Percentiles rank a stretch among this genome's conserved stretches.
phyloP scores from a whole-genome alignment of 2,888 invertebrate genomes.

The Temnothorax unifasciatus region DNA sequence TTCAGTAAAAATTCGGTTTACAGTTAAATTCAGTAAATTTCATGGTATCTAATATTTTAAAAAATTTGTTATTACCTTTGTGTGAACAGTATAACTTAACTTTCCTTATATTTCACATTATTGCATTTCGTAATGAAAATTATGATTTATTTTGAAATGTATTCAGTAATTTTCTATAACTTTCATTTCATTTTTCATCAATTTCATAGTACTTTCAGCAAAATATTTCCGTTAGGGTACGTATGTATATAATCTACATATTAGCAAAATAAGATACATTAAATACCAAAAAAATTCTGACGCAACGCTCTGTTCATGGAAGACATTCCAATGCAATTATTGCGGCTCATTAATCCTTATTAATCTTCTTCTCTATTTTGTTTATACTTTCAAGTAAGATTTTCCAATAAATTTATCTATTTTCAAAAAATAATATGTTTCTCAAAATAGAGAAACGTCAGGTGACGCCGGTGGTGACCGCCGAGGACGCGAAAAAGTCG shows the following conservation, averaged over 20 bases:
- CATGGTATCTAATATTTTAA: no score
- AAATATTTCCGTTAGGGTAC: no score
- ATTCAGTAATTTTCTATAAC: no score
- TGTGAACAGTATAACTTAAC: no score
- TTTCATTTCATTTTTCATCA: no score
- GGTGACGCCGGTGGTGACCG: slow-evolving; percentile 65
- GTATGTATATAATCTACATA: not conserved
- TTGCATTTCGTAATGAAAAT: no score
- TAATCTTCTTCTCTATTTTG: not conserved
- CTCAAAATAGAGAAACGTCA: slow-evolving; percentile 63
- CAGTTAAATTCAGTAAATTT: no score
- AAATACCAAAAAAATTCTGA: not conserved
- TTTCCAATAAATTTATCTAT: not conserved
- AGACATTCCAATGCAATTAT: not conserved
- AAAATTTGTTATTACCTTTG: no score
- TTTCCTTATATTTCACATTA: no score
- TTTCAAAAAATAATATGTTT: not conserved
- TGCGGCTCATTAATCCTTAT: not conserved
- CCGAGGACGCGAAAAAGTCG: slow-evolving; percentile 76
- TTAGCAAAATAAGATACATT: not conserved
- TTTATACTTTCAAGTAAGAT: not conserved
- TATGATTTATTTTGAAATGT: no score
- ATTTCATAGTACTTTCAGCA: no score
- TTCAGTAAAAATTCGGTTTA: no score
- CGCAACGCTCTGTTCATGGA: not conserved